These are phyloP conservation scores for Lagodon rhomboides DNA, from an alignment of 2,797 vertebrate genomes.

Conservation along the genomic window DNA sequence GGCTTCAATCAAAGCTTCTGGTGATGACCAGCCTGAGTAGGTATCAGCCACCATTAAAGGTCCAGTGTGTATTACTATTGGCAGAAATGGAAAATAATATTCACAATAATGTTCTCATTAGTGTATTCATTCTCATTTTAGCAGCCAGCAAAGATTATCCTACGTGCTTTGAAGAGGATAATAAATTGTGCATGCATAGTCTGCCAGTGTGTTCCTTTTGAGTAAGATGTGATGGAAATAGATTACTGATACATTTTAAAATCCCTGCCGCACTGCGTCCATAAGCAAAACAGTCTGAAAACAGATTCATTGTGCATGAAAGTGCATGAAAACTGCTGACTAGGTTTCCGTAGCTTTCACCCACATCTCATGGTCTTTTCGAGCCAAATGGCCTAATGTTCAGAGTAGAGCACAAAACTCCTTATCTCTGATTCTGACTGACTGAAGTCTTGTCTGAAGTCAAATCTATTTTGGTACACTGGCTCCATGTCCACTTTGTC, in stretches of 20 bases:
- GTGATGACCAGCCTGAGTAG: not conserved
- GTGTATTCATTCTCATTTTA: too few species aligned
- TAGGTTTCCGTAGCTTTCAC: not conserved
- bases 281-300: not conserved
- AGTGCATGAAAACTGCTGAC: not conserved
- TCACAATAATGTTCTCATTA: too few species aligned
- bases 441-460: not conserved
- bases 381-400: not conserved
- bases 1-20: not conserved
- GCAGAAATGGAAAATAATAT: too few species aligned
- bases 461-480: not conserved
- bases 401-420: not conserved
- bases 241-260: not conserved
- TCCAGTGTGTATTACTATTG: too few species aligned
- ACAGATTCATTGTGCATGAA: not conserved
- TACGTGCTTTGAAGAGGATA: too few species aligned
- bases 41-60: not conserved
- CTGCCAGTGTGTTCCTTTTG: too few species aligned
- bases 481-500: not conserved
- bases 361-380: not conserved
- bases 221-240: not conserved
- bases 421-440: not conserved
- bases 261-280: not conserved
- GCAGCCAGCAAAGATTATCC: too few species aligned
- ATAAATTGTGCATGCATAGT: too few species aligned